Conservation (phyloP, 2,888 invertebrate species). For the Philereme vetulata region DNA sequence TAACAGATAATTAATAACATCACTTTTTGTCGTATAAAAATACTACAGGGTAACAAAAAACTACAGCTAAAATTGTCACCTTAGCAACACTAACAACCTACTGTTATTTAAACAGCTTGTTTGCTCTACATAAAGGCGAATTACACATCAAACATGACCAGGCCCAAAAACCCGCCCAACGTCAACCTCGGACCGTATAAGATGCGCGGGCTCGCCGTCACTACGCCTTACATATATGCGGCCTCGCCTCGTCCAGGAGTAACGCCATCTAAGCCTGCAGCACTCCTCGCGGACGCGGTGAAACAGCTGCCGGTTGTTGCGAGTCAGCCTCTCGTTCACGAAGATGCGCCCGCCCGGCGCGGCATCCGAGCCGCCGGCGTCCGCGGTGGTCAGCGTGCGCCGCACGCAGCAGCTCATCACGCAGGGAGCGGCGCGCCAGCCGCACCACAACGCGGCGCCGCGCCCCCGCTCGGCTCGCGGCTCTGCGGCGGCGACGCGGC, state of each 20-base stretch:
- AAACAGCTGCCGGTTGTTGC: constrained; percentile 16
- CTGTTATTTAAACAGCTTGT: no score
- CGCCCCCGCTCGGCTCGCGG: not conserved
- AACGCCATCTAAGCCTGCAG: not conserved
- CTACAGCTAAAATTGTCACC: no score
- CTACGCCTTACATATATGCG: no score
- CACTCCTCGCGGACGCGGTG: constrained; percentile 3
- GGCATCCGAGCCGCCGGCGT: not conserved
- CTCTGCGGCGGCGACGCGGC: not conserved
- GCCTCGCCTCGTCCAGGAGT: not conserved
- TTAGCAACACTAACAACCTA: no score
- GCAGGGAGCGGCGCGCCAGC: constrained; percentile 1
- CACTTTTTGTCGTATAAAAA: no score
- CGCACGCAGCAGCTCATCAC: not conserved
- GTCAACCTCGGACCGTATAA: no score
- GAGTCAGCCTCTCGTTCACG: constrained; percentile 11
- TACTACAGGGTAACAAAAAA: no score
- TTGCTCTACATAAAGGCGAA: no score
- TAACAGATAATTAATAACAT: no score
- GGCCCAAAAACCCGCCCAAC: no score
- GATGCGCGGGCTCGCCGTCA: no score
- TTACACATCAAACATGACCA: no score
- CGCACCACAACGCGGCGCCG: not conserved
- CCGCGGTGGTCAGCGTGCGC: constrained; percentile 1
- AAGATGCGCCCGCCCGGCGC: not conserved